These are phyloP conservation scores for Platycheirus rosarum DNA, from an alignment of 2,888 invertebrate genomes.

Conservation along the genomic window DNA sequence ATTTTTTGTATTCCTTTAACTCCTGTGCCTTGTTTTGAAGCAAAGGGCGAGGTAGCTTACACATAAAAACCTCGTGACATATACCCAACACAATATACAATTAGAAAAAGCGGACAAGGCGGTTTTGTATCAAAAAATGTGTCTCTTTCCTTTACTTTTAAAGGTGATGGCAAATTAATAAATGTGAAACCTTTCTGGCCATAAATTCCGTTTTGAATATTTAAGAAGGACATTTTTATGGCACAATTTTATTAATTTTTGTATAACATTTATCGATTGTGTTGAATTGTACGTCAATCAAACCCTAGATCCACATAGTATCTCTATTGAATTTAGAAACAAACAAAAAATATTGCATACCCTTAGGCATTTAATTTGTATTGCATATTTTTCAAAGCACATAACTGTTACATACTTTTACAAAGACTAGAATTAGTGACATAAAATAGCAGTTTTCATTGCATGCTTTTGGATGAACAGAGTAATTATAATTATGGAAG, in stretches of 20 bases:
- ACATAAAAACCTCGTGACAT: slow-evolving; percentile 45
- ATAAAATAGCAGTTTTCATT: not conserved
- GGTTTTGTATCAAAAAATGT: slow-evolving; percentile 23
- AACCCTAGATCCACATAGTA: not conserved
- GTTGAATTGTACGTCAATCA: slow-evolving; percentile 33
- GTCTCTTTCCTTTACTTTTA: slow-evolving; percentile 45
- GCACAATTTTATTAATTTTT: slow-evolving; percentile 38
- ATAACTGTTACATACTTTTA: not conserved
- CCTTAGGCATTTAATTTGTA: slow-evolving; percentile 3
- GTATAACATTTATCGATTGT: slow-evolving; percentile 18
- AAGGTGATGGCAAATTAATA: slow-evolving; percentile 52
- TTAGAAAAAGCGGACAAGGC: slow-evolving; percentile 8
- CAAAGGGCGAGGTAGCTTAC: slow-evolving; percentile 31
- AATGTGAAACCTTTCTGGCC: slow-evolving; percentile 48
- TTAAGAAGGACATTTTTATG: slow-evolving; percentile 39
- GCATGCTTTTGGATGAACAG: slow-evolving; percentile 25
- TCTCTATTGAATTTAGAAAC: slow-evolving; percentile 13
- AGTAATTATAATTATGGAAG: too few relatives aligned
- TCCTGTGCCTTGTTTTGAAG: slow-evolving; percentile 22
- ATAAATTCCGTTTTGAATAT: slow-evolving; percentile 36
- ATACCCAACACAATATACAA: slow-evolving; percentile 10
- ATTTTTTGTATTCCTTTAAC: slow-evolving; percentile 15
- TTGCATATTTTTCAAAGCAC: not conserved
- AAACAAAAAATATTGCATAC: slow-evolving; percentile 25
- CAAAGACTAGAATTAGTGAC: not conserved